These are phyloP conservation scores for Ellobius talpinus DNA, from an alignment of 2,113 vertebrate species.

Conservation along the genomic window DNA sequence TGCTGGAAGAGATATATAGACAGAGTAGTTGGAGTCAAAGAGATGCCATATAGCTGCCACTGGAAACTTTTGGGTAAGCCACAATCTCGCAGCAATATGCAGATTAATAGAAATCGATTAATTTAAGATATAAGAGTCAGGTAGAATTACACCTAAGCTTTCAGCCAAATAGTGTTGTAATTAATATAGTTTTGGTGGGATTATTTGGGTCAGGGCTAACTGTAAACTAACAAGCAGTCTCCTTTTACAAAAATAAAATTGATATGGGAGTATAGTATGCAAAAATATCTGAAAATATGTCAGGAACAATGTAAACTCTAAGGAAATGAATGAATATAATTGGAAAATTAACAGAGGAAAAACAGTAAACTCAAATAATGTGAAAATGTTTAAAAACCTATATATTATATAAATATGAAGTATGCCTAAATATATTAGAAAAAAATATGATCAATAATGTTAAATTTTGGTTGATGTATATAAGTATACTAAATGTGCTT, in stretches of 20 bases:
- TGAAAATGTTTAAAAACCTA: not conserved
- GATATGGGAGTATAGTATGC: not conserved
- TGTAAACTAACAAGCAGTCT: too few species aligned
- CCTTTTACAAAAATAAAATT: not conserved
- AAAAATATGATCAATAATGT: not conserved
- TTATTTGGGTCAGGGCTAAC: too few species aligned
- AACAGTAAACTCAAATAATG: not conserved
- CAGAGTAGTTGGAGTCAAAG: too few species aligned
- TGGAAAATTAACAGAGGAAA: not conserved
- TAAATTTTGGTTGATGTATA: not conserved
- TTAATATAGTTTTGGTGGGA: too few species aligned
- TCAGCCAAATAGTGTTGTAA: too few species aligned
- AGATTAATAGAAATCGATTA: too few species aligned
- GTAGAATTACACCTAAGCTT: too few species aligned
- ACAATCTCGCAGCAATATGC: too few species aligned
- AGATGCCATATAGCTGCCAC: too few species aligned
- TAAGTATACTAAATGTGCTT: not conserved
- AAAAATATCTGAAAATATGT: not conserved
- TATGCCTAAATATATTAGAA: not conserved
- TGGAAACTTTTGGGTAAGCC: too few species aligned
- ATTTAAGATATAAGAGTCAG: too few species aligned
- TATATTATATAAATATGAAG: not conserved
- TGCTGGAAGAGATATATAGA: too few species aligned
- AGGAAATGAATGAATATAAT: not conserved
- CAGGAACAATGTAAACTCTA: not conserved